Evolutionary conservation across 2,888 invertebrate species (phyloP).

Genomic region (Marronus borbonicus): DNA sequence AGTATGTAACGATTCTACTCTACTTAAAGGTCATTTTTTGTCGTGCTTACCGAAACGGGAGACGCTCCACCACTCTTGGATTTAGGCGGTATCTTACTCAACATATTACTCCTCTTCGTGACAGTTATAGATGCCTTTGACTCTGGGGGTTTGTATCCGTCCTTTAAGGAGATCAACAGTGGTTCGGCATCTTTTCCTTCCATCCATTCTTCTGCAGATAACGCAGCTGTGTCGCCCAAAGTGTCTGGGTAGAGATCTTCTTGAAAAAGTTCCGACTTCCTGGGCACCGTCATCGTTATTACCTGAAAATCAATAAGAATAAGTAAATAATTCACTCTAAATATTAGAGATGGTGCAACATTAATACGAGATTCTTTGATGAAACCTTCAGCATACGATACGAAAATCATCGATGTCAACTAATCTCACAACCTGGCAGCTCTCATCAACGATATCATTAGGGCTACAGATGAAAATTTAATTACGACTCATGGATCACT

Average conservation of each 20-base stretch:
- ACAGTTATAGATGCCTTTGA: conserved; percentile 82
- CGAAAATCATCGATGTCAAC: too few relatives aligned
- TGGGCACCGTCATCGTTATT: conserved; percentile 97
- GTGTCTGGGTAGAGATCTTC: conserved; percentile 98
- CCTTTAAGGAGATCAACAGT: conserved; percentile 92
- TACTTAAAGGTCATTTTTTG: background rate
- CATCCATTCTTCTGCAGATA: conserved; percentile 94
- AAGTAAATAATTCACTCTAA: too few relatives aligned
- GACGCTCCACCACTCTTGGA: conserved; percentile 63
- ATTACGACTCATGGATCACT: too few relatives aligned
- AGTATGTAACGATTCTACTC: too few relatives aligned
- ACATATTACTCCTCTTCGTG: conserved; percentile 83
- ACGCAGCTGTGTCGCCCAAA: conserved; percentile 89
- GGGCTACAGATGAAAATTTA: too few relatives aligned
- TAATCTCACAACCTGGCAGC: too few relatives aligned
- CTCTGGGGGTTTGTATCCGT: conserved; percentile 80
- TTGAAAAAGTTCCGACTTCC: conserved; percentile 97
- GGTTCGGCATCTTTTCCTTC: conserved; percentile 93
- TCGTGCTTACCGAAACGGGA: conserved; percentile 67
- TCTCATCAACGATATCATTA: too few relatives aligned
- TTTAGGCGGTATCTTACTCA: conserved; percentile 78
- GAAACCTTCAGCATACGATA: too few relatives aligned
- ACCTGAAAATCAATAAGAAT: conserved; percentile 70
- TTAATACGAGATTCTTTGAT: too few relatives aligned
- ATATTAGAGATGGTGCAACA: too few relatives aligned